Conservation (phyloP, 2,797 vertebrate genomes). For the Pristis pectinata region DNA sequence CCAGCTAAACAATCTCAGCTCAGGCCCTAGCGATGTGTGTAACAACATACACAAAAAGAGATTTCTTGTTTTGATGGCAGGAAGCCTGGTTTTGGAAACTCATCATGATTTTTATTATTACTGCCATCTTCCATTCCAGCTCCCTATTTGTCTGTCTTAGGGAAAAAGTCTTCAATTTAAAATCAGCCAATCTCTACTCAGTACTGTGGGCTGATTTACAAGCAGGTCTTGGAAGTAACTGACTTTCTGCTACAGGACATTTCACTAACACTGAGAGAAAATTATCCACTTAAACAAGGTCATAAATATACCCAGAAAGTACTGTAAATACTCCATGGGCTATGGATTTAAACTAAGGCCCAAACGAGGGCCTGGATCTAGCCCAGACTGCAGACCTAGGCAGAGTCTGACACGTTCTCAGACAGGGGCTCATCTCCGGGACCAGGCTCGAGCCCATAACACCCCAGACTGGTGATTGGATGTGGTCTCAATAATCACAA, state of each 20-base stretch:
- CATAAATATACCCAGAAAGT: constrained; percentile 5
- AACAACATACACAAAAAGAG: constrained; percentile 6
- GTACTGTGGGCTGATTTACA: neutral
- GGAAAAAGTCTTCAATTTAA: constrained; percentile 31
- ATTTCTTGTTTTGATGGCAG: neutral
- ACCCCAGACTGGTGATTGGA: neutral
- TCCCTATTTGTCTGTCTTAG: constrained; percentile 20
- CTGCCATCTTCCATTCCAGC: constrained; percentile 26
- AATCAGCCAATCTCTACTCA: constrained; percentile 8
- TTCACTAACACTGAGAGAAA: constrained; percentile 8
- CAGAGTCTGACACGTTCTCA: neutral
- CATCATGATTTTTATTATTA: constrained; percentile 25
- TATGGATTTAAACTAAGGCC: neutral
- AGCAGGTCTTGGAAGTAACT: neutral
- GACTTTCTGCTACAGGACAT: constrained; percentile 20
- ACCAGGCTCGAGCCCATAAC: neutral
- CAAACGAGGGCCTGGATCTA: neutral
- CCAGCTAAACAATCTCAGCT: neutral
- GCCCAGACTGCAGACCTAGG: neutral
- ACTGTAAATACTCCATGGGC: neutral
- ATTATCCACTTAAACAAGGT: constrained; percentile 17
- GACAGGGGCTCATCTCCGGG: neutral
- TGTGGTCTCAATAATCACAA: neutral
- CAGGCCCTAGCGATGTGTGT: neutral
- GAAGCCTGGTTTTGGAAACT: neutral